A percentile compares a stretch with the other conserved stretches of the same genome.
Evolutionary conservation across 2,888 invertebrate genomes (phyloP).

Genomic region (Zaprionus obscuricornis): DNA sequence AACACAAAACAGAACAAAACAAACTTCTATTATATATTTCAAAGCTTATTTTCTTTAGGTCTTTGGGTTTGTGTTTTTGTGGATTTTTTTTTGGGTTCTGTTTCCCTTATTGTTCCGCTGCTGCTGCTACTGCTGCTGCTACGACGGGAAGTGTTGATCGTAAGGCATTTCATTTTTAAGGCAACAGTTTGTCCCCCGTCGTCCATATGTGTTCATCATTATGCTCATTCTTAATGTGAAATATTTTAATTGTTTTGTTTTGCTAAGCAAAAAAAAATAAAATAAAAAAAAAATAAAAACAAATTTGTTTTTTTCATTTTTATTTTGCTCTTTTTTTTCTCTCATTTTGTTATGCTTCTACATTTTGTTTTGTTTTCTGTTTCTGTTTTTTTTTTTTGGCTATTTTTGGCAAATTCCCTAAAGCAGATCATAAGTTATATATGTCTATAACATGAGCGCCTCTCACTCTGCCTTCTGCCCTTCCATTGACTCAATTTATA

Average conservation of each 20-base stretch:
- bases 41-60: neutral
- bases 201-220: conserved; percentile 15
- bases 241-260: conserved; percentile 72
- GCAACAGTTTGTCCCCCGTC: too few relatives aligned
- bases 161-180: too few relatives aligned
- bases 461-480: neutral
- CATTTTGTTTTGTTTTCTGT: conserved; percentile 1
- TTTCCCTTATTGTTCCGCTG: too few relatives aligned
- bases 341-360: conserved; percentile 4
- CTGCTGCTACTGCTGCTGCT: too few relatives aligned
- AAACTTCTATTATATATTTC: conserved; percentile 43
- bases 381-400: neutral
- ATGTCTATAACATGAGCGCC: neutral
- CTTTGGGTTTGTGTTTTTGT: conserved; percentile 9
- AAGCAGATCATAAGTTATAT: too few relatives aligned
- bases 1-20: conserved; percentile 24
- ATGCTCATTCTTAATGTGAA: conserved; percentile 43
- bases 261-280: conserved; percentile 35
- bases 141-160: too few relatives aligned
- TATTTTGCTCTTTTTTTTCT: neutral
- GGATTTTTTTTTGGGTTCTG: neutral
- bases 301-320: too few relatives aligned
- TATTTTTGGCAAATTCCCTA: conserved; percentile 58
- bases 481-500: neutral
- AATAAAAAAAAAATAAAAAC: too few relatives aligned